Evolutionary conservation across 2,888 invertebrate genomes (phyloP).

Genomic region (Fragum fragum): DNA sequence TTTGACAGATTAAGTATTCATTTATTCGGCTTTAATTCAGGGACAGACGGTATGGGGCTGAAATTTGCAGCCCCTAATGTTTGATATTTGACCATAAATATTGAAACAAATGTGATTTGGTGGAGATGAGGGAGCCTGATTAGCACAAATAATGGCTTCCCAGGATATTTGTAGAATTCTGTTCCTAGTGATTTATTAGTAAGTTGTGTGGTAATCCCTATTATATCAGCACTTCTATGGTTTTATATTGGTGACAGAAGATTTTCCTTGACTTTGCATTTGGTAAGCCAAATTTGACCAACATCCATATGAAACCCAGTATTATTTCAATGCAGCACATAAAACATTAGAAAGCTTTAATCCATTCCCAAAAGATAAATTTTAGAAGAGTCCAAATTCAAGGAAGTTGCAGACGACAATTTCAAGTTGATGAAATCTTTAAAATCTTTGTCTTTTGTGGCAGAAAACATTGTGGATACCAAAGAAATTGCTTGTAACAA

Average conservation of each 20-base stretch:
- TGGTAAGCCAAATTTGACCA: too few relatives aligned
- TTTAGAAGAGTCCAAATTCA: too few relatives aligned
- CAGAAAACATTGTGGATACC: too few relatives aligned
- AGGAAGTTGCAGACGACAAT: too few relatives aligned
- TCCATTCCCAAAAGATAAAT: too few relatives aligned
- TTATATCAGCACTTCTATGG: neutral
- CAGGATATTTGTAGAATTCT: slow-evolving; percentile 17
- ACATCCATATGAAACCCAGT: too few relatives aligned
- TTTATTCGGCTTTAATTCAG: slow-evolving; percentile 27
- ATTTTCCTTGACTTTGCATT: too few relatives aligned
- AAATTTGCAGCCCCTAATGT: slow-evolving; percentile 33
- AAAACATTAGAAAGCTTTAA: too few relatives aligned
- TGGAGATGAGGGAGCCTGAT: slow-evolving; percentile 35
- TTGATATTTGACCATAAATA: slow-evolving; percentile 29
- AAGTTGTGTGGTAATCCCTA: neutral
- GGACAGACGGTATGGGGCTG: slow-evolving; percentile 26
- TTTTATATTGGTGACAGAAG: neutral
- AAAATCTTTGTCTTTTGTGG: too few relatives aligned
- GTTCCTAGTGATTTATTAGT: neutral
- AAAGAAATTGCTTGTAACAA: too few relatives aligned
- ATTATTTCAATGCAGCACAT: too few relatives aligned
- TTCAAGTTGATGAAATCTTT: too few relatives aligned
- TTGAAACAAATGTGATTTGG: slow-evolving; percentile 32
- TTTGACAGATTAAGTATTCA: slow-evolving; percentile 34
- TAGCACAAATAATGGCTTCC: slow-evolving; percentile 24